Evolutionary conservation across 2,797 vertebrate genomes (phyloP), one percentile per base, ranked within the genome.

Genomic region (Uromys caudimaculatus): DNA sequence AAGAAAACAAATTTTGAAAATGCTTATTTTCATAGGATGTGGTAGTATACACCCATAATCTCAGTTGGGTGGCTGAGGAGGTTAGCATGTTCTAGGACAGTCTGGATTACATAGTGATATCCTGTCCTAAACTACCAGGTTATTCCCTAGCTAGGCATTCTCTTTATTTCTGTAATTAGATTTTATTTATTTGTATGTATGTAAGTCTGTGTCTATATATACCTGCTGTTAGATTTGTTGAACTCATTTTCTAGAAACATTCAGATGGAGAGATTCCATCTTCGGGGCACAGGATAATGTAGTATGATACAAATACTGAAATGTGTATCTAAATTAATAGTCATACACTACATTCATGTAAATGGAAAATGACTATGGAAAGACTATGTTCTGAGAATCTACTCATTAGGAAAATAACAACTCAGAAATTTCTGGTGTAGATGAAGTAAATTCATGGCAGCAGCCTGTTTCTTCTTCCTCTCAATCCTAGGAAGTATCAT

Each of bases 161-260:
- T 71, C 32, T 41, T 71, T 79, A 82, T 71, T 56, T 88, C 60
- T 82, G 50, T 64, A 38, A 69, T 91, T 75, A 54, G 47, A 35
- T 78, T 96, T 95, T 95, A 19, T 85, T 67, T 85, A 6, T 87
- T 38, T 73, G 11, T 87, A 50, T 87, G 23, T 44, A 44, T 44
- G 44, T 44, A 44, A 44, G 44, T 6, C 44, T 44, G 44, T 44
- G 44, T 44, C 44, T 44, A 44, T 44, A 44, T n/a, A 14, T 67
- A 35, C 58, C 52, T 96, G 41, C 41, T 77, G 0, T 86, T 91
- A 90, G 71, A 64, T 21, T 67, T 86, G 47, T 23, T 77, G 93
- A 82, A 88, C 47, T 52, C 14, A 23, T 50, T 58, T 76, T 92
- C 91, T 60, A 67, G 76, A 90, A 90, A 87, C 60, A 95, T 96